Evolutionary conservation across 2,797 vertebrate species (phyloP).

Genomic region (Etheostoma perlongum): DNA sequence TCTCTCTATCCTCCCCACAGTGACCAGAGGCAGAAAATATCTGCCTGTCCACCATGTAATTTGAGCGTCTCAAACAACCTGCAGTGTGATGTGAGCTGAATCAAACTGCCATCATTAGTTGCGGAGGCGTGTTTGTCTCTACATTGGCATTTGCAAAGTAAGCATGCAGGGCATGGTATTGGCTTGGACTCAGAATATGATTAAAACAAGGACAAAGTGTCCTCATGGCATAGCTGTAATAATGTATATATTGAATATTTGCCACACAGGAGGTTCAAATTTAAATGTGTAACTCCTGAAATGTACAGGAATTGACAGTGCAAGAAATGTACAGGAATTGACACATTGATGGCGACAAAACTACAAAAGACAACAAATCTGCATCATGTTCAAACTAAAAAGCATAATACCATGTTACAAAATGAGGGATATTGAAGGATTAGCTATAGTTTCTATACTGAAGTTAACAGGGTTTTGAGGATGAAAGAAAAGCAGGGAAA

Average conservation of each 20-base stretch:
- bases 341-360: constrained; percentile 5
- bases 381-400: constrained; percentile 18
- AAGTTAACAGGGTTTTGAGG: constrained; percentile 52
- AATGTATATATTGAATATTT: constrained; percentile 28
- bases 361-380: constrained; percentile 25
- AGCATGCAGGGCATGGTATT: constrained; percentile 25
- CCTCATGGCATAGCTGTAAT: constrained; percentile 14
- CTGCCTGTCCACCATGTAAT: constrained; percentile 60
- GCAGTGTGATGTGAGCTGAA: constrained; percentile 76
- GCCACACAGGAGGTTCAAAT: constrained; percentile 5
- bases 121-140: constrained; percentile 47
- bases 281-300: background rate
- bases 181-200: constrained; percentile 37
- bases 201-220: constrained; percentile 55
- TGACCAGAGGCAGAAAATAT: constrained; percentile 42
- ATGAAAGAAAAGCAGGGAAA: constrained; percentile 46
- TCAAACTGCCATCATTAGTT: constrained; percentile 66
- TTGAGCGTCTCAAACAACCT: constrained; percentile 49
- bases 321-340: constrained; percentile 3
- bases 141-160: constrained; percentile 46
- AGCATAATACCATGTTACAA: constrained; percentile 26
- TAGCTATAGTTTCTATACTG: constrained; percentile 47
- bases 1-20: constrained; percentile 8
- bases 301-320: background rate
- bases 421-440: constrained; percentile 51